Base-by-base conservation (phyloP, 1,140 invertebrate species). In the Drosophila orena region DNA sequence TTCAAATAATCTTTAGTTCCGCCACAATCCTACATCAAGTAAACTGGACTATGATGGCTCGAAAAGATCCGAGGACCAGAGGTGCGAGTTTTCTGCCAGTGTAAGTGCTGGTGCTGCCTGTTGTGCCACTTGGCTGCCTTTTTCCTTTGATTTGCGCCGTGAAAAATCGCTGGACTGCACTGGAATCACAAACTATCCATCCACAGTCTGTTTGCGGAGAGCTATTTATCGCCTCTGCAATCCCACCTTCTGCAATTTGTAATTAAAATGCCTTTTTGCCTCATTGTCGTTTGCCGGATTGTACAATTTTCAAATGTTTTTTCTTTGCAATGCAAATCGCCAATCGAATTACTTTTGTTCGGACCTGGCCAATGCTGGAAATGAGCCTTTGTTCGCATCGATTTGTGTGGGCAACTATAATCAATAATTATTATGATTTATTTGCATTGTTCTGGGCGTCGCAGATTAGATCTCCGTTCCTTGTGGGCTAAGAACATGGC, bases 141-240 rank as follows among this genome's bases (percentile, higher is more conserved):
- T 79, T 89, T 77, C 61, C 80, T 88, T 88, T 88, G 84, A 88
- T 88, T 80, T 84, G 59, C 57, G 77, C 84, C 77, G 68, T 77
- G 56, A 83, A 77, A 88, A 77, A 69, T 85, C 52, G 47, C 35
- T 56, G 59, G 57, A 57, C 77, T 69, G 68, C 42, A 57, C 68
- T 70, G 64, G 64, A 47, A 55, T 55, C 34, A 44, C 52, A 69
- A 69, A 69, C 66, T 47, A 70, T 70, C 37, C 65, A 49, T 70
- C 65, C 64, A 52, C 62, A 17, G 44, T 43, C 27, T 15, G 34
- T 38, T 65, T 57, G 70, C 42, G 47, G 72, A 24, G 40, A 70
- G 64, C 43, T 70, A 70, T 70, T 70, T 70, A 81, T 81, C 56
- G 57, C 59, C 49, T 50, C 27, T 68, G 37, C 47, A 34, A 55